Evolutionary conservation across 2,888 invertebrate species (phyloP).

Genomic region (Hymenopus coronatus): DNA sequence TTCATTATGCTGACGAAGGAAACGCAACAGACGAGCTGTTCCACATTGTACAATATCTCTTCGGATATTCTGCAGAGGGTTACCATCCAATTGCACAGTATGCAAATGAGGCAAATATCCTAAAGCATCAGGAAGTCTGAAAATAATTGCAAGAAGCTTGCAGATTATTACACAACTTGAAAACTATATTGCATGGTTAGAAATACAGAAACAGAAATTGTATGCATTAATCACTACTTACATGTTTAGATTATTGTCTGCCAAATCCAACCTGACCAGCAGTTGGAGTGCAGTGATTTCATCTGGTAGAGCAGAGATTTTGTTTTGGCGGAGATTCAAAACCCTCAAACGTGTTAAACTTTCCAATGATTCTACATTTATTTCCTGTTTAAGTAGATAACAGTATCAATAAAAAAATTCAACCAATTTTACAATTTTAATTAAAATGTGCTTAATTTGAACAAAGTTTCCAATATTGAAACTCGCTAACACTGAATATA

Average conservation of each 20-base stretch:
- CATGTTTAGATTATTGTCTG: constrained; percentile 68
- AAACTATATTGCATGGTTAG: not conserved
- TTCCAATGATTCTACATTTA: constrained; percentile 69
- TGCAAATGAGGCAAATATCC: constrained; percentile 73
- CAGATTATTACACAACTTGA: not conserved
- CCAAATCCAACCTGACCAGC: constrained; percentile 78
- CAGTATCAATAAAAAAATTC: not conserved
- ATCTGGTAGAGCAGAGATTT: constrained; percentile 71
- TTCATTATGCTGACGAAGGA: constrained; percentile 54
- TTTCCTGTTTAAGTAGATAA: constrained; percentile 51
- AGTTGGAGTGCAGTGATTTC: constrained; percentile 72
- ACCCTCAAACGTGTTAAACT: constrained; percentile 69
- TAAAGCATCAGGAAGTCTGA: constrained; percentile 66
- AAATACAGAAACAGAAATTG: not conserved
- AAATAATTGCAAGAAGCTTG: not conserved
- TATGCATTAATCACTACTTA: constrained; percentile 40
- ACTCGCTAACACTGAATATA: too few species aligned
- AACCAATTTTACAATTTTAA: not conserved
- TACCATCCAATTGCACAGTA: constrained; percentile 80
- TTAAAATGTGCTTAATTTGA: not conserved
- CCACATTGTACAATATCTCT: constrained; percentile 82
- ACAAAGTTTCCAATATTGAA: too few species aligned
- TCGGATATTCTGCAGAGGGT: constrained; percentile 72
- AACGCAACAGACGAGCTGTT: constrained; percentile 76
- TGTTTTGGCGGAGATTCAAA: constrained; percentile 79